Base-by-base conservation (phyloP, 2,113 vertebrate genomes). In the Tenrec ecaudatus region DNA sequence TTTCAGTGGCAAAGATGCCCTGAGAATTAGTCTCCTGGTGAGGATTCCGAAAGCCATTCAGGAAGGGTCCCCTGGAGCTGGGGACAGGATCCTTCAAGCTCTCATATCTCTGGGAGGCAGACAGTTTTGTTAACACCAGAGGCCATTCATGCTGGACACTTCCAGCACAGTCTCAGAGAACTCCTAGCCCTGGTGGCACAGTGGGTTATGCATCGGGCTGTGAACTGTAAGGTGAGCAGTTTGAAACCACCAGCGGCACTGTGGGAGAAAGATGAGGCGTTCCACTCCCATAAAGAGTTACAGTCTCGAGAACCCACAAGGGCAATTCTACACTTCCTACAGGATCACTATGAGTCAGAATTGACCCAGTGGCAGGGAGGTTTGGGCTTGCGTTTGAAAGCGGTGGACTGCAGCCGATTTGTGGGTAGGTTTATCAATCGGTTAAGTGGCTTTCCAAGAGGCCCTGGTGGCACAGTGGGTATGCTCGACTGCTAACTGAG, bases 141-240 rank as follows among this genome's bases (percentile, higher is more conserved):
- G 4, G 16, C 38, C 9, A 0, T 40, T 25, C 2, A 0, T 27
- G 1, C 14, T 33, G 4, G 43, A 36, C n/a, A n/a, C n/a, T n/a
- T n/a, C n/a, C n/a, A n/a, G n/a, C n/a, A n/a, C n/a, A n/a, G n/a
- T 33, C 40, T 82, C 6, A 12, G 58, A 38, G 2, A 23, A 22
- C 73, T 64, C 75, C 58, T 58, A 31, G 16, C 27, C 43, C 64
- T 66, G 64, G 47, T 53, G 47, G 47, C 47, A 53, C 47, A 10
- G 47, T 53, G 47, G 47, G 47, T 53, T 14, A 53, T 53, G 12
- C 12, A 53, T 53, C 11, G 47, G 47, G 47, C 47, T 14, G 47
- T 10, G 47, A 53, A 53, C 47, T 53, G 12, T 53, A 10, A 53
- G 47, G 47, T 53, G 9, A 62, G 23, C 17, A 62, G 17, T 22